phyloP scores from a whole-genome alignment of 2,113 vertebrate species.

The Sceloporus undulatus region DNA sequence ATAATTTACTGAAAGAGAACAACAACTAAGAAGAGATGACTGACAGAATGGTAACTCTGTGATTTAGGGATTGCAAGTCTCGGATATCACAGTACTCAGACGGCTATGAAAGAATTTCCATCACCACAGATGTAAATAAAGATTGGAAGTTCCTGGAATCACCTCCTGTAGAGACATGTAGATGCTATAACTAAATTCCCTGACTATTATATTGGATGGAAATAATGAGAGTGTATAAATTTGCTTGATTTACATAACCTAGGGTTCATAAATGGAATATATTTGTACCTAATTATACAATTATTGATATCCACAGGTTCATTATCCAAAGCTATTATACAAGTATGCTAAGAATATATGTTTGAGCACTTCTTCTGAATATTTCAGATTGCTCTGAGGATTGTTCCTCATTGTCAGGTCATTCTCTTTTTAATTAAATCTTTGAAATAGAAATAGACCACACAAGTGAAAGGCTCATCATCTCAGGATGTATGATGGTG shows the following conservation, averaged over 20 bases:
- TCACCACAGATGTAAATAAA: neutral
- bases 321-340: neutral
- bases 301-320: neutral
- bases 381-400: neutral
- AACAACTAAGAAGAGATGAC: neutral
- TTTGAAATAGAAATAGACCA: too few relatives aligned
- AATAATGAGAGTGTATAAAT: neutral
- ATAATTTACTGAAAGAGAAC: neutral
- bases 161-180: neutral
- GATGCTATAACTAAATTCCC: neutral
- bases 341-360: neutral
- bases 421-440: neutral
- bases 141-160: neutral
- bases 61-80: neutral
- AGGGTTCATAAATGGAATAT: neutral
- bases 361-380: neutral
- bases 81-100: too few relatives aligned
- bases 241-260: neutral
- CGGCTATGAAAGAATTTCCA: neutral
- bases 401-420: neutral
- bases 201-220: neutral
- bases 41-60: neutral
- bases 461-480: neutral
- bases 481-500: neutral
- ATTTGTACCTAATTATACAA: neutral